Evolutionary conservation across 1,140 invertebrate genomes (phyloP).

Genomic region (Laodelphax striatellus): DNA sequence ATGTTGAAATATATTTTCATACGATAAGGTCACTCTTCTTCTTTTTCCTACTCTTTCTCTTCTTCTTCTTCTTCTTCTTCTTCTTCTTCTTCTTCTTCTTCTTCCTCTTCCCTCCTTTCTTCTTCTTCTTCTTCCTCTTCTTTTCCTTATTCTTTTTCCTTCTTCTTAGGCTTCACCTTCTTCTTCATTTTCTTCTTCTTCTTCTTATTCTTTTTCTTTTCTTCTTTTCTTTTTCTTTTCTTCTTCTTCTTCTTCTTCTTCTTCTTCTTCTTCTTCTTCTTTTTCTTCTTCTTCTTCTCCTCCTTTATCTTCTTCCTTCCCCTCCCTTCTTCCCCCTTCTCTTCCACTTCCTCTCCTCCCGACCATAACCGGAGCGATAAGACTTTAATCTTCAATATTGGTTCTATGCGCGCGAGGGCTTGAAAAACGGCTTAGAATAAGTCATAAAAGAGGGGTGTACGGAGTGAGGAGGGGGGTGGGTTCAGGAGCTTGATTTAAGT

Average conservation of each 20-base stretch:
- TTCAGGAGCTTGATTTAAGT: no score
- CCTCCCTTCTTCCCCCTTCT: not conserved
- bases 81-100: slow-evolving; percentile 12
- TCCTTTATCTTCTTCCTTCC: not conserved
- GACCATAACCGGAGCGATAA: no score
- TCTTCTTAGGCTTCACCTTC: not conserved
- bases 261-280: no score
- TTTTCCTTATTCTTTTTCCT: slow-evolving; percentile 9
- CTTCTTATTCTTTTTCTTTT: not conserved
- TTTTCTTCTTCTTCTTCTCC: not conserved
- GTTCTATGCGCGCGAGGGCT: no score
- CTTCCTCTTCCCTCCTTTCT: slow-evolving; percentile 8
- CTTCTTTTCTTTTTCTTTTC: no score
- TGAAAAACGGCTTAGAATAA: no score
- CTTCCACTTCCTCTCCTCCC: no score
- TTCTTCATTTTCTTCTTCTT: not conserved
- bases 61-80: not conserved
- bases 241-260: not conserved
- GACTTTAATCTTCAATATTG: no score
- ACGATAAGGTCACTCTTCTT: not conserved
- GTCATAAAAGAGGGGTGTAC: no score
- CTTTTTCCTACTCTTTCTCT: no score
- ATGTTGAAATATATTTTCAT: not conserved
- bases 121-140: slow-evolving; percentile 10
- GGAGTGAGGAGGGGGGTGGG: no score